Conservation (phyloP, 2,113 vertebrate genomes). For the Rhinolophus ferrumequinum region DNA sequence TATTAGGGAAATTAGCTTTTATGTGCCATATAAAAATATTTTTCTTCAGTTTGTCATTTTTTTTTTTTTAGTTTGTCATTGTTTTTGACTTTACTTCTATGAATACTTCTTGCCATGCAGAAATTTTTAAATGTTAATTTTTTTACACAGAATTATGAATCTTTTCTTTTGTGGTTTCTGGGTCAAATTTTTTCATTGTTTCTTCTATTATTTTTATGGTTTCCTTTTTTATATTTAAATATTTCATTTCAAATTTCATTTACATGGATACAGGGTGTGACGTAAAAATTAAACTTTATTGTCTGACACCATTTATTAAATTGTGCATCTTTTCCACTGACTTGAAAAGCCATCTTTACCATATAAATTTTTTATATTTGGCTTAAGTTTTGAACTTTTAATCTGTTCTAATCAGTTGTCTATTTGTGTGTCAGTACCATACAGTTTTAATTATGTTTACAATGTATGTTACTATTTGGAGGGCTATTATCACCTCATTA, state of each 20-base stretch:
- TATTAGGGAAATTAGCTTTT: neutral
- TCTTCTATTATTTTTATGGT: neutral
- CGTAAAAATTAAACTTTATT: neutral
- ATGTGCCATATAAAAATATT: neutral
- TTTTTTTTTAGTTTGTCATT: conserved; percentile 21
- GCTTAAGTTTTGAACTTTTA: neutral
- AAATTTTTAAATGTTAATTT: conserved; percentile 41
- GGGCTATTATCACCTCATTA: neutral
- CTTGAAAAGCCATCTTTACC: neutral
- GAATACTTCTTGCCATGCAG: neutral
- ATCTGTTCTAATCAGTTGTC: neutral
- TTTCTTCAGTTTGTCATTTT: conserved; percentile 3
- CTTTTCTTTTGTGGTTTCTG: neutral
- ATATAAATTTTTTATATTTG: neutral
- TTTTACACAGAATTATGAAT: conserved; percentile 14
- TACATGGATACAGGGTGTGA: neutral
- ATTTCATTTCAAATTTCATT: neutral
- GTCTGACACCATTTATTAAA: neutral
- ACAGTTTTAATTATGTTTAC: neutral
- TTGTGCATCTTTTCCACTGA: neutral
- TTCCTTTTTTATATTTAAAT: neutral
- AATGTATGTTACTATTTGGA: conserved; percentile 24
- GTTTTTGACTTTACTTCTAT: neutral
- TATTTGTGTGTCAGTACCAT: neutral
- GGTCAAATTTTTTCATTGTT: neutral